phyloP scores from a whole-genome alignment of 2,888 invertebrate genomes.

The Rhogogaster chlorosoma region DNA sequence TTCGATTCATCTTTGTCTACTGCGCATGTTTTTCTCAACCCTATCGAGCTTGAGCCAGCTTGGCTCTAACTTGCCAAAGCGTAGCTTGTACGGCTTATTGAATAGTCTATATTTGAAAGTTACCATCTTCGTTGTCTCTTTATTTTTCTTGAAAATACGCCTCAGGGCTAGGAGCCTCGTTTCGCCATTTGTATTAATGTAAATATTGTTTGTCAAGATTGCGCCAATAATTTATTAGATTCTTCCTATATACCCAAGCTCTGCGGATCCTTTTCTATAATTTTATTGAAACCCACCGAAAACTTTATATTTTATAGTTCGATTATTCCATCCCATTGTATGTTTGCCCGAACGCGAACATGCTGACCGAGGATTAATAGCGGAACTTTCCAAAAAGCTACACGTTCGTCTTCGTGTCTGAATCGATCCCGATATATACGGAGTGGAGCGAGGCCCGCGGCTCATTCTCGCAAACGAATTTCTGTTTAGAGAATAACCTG shows the following conservation, averaged over 20 bases:
- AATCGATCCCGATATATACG: conserved; percentile 23
- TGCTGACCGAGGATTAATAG: conserved; percentile 47
- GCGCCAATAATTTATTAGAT: conserved; percentile 19
- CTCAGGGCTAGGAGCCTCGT: background rate
- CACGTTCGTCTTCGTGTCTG: conserved; percentile 27
- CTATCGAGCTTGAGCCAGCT: conserved; percentile 47
- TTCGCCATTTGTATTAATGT: background rate
- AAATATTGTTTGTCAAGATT: conserved; percentile 38
- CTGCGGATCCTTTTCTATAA: background rate
- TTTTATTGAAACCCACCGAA: background rate
- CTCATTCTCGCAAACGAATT: conserved; percentile 2
- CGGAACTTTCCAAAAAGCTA: conserved; percentile 43
- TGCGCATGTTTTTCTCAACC: conserved; percentile 49
- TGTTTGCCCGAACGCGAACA: conserved; percentile 22
- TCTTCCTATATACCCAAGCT: background rate
- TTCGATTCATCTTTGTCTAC: conserved; percentile 50
- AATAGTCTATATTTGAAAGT: conserved; percentile 46
- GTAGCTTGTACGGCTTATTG: conserved; percentile 48
- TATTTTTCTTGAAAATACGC: conserved; percentile 17
- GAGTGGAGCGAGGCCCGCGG: background rate
- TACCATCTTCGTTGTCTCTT: conserved; percentile 40
- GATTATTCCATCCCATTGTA: conserved; percentile 44
- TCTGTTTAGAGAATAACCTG: conserved; percentile 20
- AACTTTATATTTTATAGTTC: conserved; percentile 49
- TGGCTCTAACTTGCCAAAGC: conserved; percentile 47